phyloP scores from a whole-genome alignment of 64 coral and sea anemone species.

The Montipora foliosa region DNA sequence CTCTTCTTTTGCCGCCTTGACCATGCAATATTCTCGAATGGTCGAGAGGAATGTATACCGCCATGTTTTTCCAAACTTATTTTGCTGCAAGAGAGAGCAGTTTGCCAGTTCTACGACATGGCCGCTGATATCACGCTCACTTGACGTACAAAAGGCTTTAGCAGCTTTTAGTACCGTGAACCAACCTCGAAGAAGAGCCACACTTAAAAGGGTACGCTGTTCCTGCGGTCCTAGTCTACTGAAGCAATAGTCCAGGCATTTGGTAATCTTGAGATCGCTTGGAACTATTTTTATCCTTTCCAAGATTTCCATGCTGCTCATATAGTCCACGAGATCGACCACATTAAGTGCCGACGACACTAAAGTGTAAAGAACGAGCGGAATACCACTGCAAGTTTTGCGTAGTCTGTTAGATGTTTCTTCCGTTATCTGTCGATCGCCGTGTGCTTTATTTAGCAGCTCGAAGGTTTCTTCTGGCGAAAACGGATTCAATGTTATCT shows the following conservation, averaged over 20 bases:
- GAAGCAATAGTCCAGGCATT: constrained; percentile 2
- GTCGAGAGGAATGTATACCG: neutral
- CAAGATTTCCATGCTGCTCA: neutral
- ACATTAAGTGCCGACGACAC: neutral
- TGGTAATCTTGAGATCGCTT: neutral
- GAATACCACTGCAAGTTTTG: constrained; percentile 14
- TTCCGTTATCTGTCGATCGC: neutral
- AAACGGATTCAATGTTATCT: neutral
- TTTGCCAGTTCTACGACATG: neutral
- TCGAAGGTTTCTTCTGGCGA: neutral
- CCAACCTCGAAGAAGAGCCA: neutral
- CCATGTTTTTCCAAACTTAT: too few relatives aligned
- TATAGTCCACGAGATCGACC: neutral
- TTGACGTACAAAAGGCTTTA: neutral
- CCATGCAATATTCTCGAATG: neutral
- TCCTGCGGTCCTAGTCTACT: neutral
- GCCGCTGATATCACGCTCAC: neutral
- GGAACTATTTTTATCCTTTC: neutral
- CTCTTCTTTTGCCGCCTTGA: neutral
- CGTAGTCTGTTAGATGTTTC: neutral
- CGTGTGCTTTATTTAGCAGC: neutral
- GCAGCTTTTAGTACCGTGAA: neutral
- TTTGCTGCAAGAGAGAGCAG: neutral
- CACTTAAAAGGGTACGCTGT: neutral
- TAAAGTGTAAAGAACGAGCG: constrained; percentile 11